Evolutionary conservation across 2,888 invertebrate species (phyloP).

Genomic region (Ornithoptera alexandrae): DNA sequence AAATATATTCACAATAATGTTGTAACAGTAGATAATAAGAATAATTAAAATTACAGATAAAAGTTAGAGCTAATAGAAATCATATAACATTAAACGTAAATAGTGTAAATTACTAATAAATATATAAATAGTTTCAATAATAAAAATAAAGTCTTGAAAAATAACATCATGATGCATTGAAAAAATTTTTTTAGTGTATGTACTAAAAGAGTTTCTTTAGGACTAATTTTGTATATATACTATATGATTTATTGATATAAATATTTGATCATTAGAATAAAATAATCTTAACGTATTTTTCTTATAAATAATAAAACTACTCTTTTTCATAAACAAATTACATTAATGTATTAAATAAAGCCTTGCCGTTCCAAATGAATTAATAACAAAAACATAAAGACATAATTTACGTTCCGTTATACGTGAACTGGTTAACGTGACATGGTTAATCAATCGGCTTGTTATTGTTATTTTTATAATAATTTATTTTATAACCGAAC

Average conservation of each 20-base stretch:
- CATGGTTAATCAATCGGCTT: conserved; percentile 4
- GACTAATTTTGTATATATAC: not conserved
- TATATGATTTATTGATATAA: not conserved
- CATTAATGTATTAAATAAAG: not conserved
- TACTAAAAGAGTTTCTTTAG: too few relatives aligned
- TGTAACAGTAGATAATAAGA: too few relatives aligned
- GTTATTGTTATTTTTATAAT: not conserved
- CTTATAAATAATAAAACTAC: not conserved
- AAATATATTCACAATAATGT: too few relatives aligned
- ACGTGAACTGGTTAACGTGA: conserved; percentile 9
- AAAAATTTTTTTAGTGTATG: too few relatives aligned
- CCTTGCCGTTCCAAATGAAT: not conserved
- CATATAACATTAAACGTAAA: too few relatives aligned
- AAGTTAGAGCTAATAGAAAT: too few relatives aligned
- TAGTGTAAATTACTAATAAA: too few relatives aligned
- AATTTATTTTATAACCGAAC: not conserved
- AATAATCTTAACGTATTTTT: not conserved
- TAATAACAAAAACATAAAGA: conserved; percentile 9
- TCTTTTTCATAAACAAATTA: not conserved
- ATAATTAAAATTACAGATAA: too few relatives aligned
- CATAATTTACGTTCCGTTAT: conserved; percentile 5
- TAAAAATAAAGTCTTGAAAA: too few relatives aligned
- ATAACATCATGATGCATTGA: too few relatives aligned
- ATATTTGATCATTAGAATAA: not conserved
- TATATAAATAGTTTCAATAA: too few relatives aligned